Evolutionary conservation across 2,113 vertebrate genomes (phyloP).

Genomic region (Odontesthes bonariensis): DNA sequence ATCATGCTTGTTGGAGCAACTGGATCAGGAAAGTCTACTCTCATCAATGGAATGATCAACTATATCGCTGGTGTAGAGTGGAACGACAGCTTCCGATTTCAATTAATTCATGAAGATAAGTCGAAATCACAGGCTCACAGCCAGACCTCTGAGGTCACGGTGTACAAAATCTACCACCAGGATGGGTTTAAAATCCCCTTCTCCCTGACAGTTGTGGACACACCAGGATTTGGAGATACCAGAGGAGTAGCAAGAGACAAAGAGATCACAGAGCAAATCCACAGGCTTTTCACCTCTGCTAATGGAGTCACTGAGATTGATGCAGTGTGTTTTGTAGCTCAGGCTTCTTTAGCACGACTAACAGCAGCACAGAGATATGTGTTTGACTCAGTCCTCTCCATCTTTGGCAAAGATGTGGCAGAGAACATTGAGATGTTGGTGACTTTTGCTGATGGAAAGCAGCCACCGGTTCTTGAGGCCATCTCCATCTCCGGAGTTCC

Average conservation of each 20-base stretch:
- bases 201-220: conserved; percentile 76
- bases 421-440: conserved; percentile 50
- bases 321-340: not conserved
- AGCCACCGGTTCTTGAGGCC: conserved; percentile 55
- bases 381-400: conserved; percentile 65
- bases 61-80: conserved; percentile 44
- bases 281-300: conserved; percentile 1
- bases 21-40: conserved; percentile 21
- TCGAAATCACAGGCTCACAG: conserved; percentile 48
- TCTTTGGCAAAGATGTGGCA: conserved; percentile 72
- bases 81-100: not conserved
- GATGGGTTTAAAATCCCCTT: conserved; percentile 41
- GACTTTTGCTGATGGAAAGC: conserved; percentile 65
- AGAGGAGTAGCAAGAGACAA: conserved; percentile 55
- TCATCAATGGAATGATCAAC: conserved; percentile 57
- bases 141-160: conserved; percentile 69
- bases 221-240: conserved; percentile 75
- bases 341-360: conserved; percentile 34
- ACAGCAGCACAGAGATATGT: conserved; percentile 58
- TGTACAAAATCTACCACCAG: conserved; percentile 63
- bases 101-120: conserved; percentile 25
- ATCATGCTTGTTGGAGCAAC: conserved; percentile 44
- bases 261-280: conserved; percentile 44
- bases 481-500: conserved; percentile 47
- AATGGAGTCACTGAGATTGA: conserved; percentile 14